Evolutionary conservation across 2,113 vertebrate genomes (phyloP), one percentile per base, ranked within the genome.

Genomic region (Neogale vison): DNA sequence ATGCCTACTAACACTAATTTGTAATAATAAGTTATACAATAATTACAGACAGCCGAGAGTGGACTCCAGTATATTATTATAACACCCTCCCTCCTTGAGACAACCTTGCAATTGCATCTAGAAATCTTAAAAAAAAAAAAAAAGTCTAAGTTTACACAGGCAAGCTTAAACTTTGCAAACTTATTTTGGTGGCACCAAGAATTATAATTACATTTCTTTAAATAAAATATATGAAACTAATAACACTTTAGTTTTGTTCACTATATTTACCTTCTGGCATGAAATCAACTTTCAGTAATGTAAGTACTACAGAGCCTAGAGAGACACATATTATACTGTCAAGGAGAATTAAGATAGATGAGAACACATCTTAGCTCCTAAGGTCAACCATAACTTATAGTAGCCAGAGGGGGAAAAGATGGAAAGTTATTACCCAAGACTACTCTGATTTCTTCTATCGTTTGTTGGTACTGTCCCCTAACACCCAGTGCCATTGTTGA

Each of bases 341-440:
- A 92, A 89, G 95, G 82, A 65, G 18, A 55, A 95, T 97, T 95
- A 97, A 98, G 95, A 97, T 26, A 87, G 80, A 97, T 90, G 76
- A 95, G 42, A 86, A 80, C 61, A 88, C 79, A 90, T 95, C 57
- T 50, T 69, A 72, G 7, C 47, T 95, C 24, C 26, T 91, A 45
- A 85, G 52, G 26, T 57, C 90, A 45, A 80, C 89, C 86, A 91
- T 98, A 92, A 93, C 67, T 93, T 86, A 85, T 1, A 65, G 34
- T 90, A 92, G 92, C 90, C 81, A 82, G 74, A 96, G 79, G 96
- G 90, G 88, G 57, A 90, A 94, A 80, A 84, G 90, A 88, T 52
- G 11, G 65, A 31, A 83, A 90, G 69, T 88, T 93, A 97, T 93
- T 93, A 87, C 69, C 36, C 24, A 83, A 8, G 76, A 95, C 36